These are phyloP conservation scores for Drosophila repletoides DNA, from an alignment of 1,140 invertebrate genomes.

Conservation along the genomic window DNA sequence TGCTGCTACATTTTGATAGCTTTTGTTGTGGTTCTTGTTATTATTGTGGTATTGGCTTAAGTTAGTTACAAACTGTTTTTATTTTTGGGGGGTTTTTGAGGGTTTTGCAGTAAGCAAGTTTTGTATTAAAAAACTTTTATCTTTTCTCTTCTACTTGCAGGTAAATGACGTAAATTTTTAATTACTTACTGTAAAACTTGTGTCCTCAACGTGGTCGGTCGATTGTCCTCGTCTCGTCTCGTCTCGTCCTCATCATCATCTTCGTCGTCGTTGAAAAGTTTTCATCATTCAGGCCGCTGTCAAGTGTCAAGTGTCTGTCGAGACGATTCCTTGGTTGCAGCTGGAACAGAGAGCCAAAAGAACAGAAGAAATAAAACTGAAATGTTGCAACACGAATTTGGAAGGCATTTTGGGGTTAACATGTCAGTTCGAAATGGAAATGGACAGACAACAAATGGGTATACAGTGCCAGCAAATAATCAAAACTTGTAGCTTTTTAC, in stretches of 20 bases:
- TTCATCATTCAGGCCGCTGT: conserved; percentile 69
- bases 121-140: conserved; percentile 74
- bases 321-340: conserved; percentile 12
- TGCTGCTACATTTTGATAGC: conserved; percentile 49
- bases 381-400: conserved; percentile 20
- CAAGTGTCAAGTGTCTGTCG: conserved; percentile 69
- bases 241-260: conserved; percentile 7
- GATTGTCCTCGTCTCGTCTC: not conserved
- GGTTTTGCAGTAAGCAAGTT: conserved; percentile 43
- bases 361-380: conserved; percentile 14
- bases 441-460: conserved; percentile 1
- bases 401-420: conserved; percentile 11
- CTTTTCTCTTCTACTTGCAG: conserved; percentile 65
- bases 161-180: conserved; percentile 79
- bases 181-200: conserved; percentile 70
- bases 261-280: conserved; percentile 55
- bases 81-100: conserved; percentile 5
- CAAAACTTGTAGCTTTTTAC: conserved; percentile 62
- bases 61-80: conserved; percentile 48
- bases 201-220: conserved; percentile 15
- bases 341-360: conserved; percentile 16
- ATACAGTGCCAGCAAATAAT: conserved; percentile 63
- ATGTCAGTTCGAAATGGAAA: conserved; percentile 14
- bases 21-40: conserved; percentile 32
- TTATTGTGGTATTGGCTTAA: conserved; percentile 42